These are phyloP conservation scores for Cosmopolites sordidus DNA, from an alignment of 2,888 invertebrate genomes.

Conservation along the genomic window DNA sequence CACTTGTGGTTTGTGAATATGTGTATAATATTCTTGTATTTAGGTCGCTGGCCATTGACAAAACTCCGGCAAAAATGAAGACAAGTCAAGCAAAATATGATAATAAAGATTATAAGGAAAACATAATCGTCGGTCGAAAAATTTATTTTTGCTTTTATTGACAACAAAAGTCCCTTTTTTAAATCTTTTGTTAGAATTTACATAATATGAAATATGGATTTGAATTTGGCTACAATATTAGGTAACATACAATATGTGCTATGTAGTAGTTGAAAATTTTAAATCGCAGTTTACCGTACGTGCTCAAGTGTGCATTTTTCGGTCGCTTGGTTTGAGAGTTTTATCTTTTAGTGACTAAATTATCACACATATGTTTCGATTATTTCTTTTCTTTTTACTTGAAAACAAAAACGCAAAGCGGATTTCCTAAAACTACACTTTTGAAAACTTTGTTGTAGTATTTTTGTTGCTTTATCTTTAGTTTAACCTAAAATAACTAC, in stretches of 20 bases:
- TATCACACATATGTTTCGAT: not conserved
- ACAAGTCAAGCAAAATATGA: not conserved
- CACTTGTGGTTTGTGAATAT: too few relatives aligned
- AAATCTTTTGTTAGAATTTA: too few relatives aligned
- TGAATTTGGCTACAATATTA: not conserved
- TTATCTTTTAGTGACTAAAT: not conserved
- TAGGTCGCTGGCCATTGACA: too few relatives aligned
- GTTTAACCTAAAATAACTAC: too few relatives aligned
- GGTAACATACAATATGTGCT: not conserved
- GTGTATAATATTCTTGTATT: too few relatives aligned
- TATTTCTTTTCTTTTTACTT: too few relatives aligned
- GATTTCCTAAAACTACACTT: too few relatives aligned
- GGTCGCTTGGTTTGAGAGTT: not conserved
- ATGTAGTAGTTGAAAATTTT: not conserved
- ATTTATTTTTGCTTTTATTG: not conserved
- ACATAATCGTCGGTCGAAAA: not conserved
- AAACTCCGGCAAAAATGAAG: too few relatives aligned
- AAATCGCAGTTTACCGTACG: not conserved
- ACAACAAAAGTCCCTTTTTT: too few relatives aligned
- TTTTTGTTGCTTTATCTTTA: too few relatives aligned
- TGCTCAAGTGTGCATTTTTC: not conserved
- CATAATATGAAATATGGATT: not conserved
- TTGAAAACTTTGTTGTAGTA: too few relatives aligned
- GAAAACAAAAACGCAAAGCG: too few relatives aligned
- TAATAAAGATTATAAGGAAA: not conserved